A percentile compares a stretch with the other conserved stretches of the same genome.
These are phyloP conservation scores for Hystrix cristata DNA, from an alignment of 2,113 vertebrate species.

Conservation along the genomic window DNA sequence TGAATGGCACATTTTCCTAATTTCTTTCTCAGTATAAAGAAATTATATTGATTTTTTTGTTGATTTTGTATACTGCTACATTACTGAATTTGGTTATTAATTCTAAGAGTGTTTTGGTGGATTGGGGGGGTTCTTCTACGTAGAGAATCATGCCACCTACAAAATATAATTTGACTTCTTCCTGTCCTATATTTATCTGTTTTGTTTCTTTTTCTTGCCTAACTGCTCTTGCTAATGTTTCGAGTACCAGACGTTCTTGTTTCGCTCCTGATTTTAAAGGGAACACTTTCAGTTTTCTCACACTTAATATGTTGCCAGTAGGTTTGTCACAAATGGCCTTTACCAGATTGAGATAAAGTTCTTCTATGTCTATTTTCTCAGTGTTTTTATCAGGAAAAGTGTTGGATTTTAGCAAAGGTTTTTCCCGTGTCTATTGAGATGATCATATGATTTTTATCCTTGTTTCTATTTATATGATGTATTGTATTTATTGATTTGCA, in stretches of 20 bases:
- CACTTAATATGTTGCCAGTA: background rate
- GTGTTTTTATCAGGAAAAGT: background rate
- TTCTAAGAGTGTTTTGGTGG: background rate
- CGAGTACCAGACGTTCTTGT: background rate
- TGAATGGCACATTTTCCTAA: background rate
- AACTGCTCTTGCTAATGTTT: background rate
- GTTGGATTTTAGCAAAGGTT: background rate
- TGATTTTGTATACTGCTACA: background rate
- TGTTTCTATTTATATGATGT: background rate
- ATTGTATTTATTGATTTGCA: background rate
- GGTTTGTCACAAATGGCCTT: background rate
- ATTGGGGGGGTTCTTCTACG: background rate
- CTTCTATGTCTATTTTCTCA: background rate
- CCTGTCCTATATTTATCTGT: background rate
- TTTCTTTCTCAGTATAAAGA: background rate
- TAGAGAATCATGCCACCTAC: background rate
- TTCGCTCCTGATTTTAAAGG: background rate
- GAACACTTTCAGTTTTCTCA: background rate
- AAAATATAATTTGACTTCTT: background rate
- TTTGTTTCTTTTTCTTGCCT: background rate
- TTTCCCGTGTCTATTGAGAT: background rate
- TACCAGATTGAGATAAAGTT: background rate
- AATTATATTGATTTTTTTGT: background rate
- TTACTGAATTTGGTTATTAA: background rate
- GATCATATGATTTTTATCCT: background rate